Conservation (phyloP, 35 echinoderm and acorn worm species). For the Hemicentrotus pulcherrimus region DNA sequence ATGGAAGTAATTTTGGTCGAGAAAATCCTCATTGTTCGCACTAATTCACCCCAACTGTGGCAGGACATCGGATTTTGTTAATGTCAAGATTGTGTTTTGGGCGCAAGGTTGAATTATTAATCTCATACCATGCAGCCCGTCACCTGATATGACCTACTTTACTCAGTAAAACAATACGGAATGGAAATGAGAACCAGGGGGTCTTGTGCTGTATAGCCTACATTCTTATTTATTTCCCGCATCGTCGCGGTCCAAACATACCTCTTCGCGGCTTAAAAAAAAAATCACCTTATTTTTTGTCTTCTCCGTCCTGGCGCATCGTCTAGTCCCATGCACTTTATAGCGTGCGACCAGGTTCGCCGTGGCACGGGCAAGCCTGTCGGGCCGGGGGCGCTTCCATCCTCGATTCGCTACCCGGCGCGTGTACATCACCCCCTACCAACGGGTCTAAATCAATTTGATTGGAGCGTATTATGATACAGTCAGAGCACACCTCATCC, state of each 20-base stretch:
- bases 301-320: background rate
- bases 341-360: background rate
- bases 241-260: background rate
- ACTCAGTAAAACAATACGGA: background rate
- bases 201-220: background rate
- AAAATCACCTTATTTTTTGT: background rate
- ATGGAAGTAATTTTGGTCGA: background rate
- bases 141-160: conserved; percentile 1
- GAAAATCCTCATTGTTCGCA: background rate
- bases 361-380: background rate
- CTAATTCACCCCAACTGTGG: background rate
- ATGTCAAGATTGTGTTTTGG: background rate
- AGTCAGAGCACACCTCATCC: background rate
- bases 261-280: background rate
- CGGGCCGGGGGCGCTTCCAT: background rate
- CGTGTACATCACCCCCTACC: background rate
- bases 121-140: background rate
- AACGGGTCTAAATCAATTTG: conserved; percentile 14
- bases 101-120: background rate
- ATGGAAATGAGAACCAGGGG: background rate
- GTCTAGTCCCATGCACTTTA: background rate
- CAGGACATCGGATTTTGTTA: background rate
- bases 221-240: background rate
- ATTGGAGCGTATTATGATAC: conserved; percentile 41
- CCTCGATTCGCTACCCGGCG: background rate